These are phyloP conservation scores for Hypomesus transpacificus DNA, from an alignment of 2,113 vertebrate genomes.

Conservation along the genomic window DNA sequence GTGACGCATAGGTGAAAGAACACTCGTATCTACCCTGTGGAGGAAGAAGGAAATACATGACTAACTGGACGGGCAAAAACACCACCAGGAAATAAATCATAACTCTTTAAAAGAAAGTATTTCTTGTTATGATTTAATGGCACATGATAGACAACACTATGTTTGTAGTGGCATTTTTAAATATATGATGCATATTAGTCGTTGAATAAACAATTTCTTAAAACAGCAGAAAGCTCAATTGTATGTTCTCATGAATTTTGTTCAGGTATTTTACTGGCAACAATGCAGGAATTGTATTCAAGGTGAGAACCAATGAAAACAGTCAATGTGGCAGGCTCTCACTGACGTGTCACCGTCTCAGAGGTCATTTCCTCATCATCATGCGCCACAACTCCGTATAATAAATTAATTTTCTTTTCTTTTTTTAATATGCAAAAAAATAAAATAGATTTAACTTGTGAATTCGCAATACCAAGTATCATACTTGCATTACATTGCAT, in stretches of 20 bases:
- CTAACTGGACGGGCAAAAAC: too few species aligned
- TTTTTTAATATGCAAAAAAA: neutral
- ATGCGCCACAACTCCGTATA: slow-evolving; percentile 19
- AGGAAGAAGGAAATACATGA: slow-evolving; percentile 4
- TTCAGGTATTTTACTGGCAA: neutral
- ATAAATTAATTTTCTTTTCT: neutral
- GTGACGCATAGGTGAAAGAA: slow-evolving; percentile 87
- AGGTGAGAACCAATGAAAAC: slow-evolving; percentile 53
- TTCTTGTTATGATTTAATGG: neutral
- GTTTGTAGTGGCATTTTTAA: too few species aligned
- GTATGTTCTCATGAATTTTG: neutral
- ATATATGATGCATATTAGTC: too few species aligned
- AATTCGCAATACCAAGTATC: neutral
- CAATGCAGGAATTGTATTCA: slow-evolving; percentile 46
- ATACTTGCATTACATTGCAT: neutral
- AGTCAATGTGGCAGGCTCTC: slow-evolving; percentile 36
- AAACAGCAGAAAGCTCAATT: neutral
- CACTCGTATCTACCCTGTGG: slow-evolving; percentile 79
- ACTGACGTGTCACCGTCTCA: slow-evolving; percentile 63
- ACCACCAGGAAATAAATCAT: neutral
- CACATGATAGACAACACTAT: neutral
- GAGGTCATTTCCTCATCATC: slow-evolving; percentile 51
- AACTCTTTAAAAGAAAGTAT: too few species aligned
- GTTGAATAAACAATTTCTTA: neutral
- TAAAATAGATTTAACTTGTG: neutral